These are phyloP conservation scores for Beris chalybata DNA, from an alignment of 2,888 invertebrate genomes.

Conservation along the genomic window DNA sequence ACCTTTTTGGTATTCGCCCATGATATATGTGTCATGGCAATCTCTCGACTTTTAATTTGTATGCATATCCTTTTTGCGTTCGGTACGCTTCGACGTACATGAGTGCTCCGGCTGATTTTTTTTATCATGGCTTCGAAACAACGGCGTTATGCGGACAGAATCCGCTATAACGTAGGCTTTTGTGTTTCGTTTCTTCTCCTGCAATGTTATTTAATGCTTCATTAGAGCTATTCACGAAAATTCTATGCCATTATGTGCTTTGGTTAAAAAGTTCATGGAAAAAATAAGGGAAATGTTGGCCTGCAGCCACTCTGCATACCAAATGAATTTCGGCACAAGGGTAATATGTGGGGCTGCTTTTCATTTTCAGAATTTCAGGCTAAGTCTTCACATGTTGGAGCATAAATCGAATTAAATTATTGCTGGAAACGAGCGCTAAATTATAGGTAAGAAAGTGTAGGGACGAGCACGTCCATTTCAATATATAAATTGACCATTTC, in stretches of 20 bases:
- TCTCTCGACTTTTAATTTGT: conserved; percentile 27
- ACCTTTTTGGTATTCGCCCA: too few relatives aligned
- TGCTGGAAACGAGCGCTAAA: background rate
- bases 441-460: conserved; percentile 1
- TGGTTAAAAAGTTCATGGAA: conserved; percentile 36
- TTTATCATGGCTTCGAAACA: background rate
- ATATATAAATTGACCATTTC: conserved; percentile 16
- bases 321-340: conserved; percentile 25
- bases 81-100: conserved; percentile 16
- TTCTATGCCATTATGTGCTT: conserved; percentile 39
- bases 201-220: conserved; percentile 31
- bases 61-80: conserved; percentile 28
- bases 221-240: conserved; percentile 31
- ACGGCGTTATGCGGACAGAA: background rate
- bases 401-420: conserved; percentile 13
- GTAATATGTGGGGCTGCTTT: background rate
- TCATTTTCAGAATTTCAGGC: background rate
- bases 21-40: conserved; percentile 1
- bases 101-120: conserved; percentile 10
- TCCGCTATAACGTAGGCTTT: background rate
- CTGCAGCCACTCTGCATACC: conserved; percentile 35
- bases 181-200: conserved; percentile 21
- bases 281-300: conserved; percentile 21
- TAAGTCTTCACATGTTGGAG: background rate
- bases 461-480: conserved; percentile 9